phyloP scores from a whole-genome alignment of 2,797 vertebrate species.

The Pitangus sulphuratus region DNA sequence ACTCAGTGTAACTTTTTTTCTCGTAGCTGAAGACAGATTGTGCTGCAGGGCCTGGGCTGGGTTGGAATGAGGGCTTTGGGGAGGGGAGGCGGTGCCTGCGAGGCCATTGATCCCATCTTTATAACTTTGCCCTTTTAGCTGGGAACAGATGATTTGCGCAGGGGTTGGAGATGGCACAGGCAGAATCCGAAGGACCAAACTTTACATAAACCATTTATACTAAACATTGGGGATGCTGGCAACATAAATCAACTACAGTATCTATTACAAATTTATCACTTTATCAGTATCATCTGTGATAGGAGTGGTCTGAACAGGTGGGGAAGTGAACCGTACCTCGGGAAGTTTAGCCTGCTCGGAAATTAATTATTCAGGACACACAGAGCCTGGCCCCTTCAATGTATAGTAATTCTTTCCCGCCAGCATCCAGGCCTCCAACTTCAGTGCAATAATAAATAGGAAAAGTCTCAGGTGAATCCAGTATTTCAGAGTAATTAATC shows the following conservation, averaged over 20 bases:
- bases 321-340: conserved; percentile 85
- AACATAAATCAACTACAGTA: conserved; percentile 83
- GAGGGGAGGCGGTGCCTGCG: conserved; percentile 35
- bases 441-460: conserved; percentile 97
- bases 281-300: conserved; percentile 73
- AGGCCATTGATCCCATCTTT: conserved; percentile 81
- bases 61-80: conserved; percentile 51
- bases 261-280: conserved; percentile 78
- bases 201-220: conserved; percentile 87
- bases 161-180: conserved; percentile 51
- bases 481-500: conserved; percentile 98
- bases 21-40: conserved; percentile 8
- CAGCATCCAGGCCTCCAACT: conserved; percentile 82
- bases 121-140: conserved; percentile 82
- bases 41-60: background rate
- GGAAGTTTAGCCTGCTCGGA: conserved; percentile 84
- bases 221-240: conserved; percentile 73
- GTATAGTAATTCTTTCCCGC: conserved; percentile 88
- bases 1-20: background rate
- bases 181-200: conserved; percentile 78
- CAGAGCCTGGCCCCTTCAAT: conserved; percentile 87
- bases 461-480: conserved; percentile 94
- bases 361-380: conserved; percentile 94
- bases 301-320: conserved; percentile 81
- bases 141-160: conserved; percentile 74